Percentiles rank a stretch among this genome's conserved stretches.
These are phyloP conservation scores for Hippocampus kuda DNA, from an alignment of 2,797 vertebrate genomes.

Conservation along the genomic window DNA sequence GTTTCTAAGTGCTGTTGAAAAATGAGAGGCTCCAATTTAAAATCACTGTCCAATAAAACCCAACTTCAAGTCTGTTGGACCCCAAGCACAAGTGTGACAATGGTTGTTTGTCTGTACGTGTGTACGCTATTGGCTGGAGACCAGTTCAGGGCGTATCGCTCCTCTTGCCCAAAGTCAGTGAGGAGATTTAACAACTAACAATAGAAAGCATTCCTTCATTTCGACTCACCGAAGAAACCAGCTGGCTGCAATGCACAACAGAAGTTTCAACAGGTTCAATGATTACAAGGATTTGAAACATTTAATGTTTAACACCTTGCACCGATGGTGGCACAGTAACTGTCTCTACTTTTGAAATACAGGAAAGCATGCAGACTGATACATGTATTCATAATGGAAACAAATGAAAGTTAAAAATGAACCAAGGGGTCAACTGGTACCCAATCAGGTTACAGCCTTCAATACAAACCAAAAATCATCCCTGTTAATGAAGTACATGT, in stretches of 20 bases:
- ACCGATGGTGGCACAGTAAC: background rate
- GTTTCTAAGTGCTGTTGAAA: too few species aligned
- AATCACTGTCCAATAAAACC: too few species aligned
- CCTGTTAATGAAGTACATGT: constrained; percentile 31
- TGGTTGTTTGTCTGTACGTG: too few species aligned
- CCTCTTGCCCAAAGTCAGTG: too few species aligned
- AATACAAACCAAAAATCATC: background rate
- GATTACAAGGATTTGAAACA: background rate
- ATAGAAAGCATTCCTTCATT: background rate
- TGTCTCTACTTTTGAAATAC: background rate
- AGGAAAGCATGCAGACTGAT: background rate
- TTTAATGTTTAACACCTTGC: constrained; percentile 2
- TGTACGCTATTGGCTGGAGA: too few species aligned
- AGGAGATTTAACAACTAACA: too few species aligned
- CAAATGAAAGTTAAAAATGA: background rate
- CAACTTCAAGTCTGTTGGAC: too few species aligned
- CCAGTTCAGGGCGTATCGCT: too few species aligned
- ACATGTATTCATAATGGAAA: background rate
- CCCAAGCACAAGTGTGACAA: too few species aligned
- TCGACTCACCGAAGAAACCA: background rate
- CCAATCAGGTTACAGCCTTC: background rate
- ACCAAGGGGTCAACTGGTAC: background rate
- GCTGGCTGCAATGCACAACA: background rate
- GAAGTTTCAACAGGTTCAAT: background rate
- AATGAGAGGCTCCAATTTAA: too few species aligned